Base-by-base conservation (phyloP, 2,113 vertebrate genomes). In the Odontesthes bonariensis region DNA sequence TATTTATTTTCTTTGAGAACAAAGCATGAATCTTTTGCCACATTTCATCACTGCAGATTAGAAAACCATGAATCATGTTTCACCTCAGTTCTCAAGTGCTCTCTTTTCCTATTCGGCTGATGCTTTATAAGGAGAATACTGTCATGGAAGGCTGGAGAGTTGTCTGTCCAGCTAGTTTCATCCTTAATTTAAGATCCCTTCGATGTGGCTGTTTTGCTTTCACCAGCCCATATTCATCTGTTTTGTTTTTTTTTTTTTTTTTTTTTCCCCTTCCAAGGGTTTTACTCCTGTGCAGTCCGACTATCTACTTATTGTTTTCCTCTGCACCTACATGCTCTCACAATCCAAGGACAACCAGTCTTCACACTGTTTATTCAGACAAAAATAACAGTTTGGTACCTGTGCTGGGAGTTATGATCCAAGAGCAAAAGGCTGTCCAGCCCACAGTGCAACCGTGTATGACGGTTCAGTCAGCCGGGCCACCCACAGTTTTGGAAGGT, bases 21-120 rank as follows among this genome's bases (percentile, higher is more conserved):
- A 66, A 61, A 49, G 38, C 60, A 75, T 88, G 87, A 84, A 86
- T 89, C 81, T 73, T 73, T 81, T 40, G 10, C 65, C 62, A 13
- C 9, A 51, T 85, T 76, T 82, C 72, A 69, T 82, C 51, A 46
- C 32, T 12, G 72, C 64, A 46, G 64, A 72, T 82, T 71, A 82
- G 84, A 82, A 62, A 46, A 40, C 69, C 33, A 81, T 88, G 73
- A 88, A 83, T 85, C 66, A 76, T 46, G 27, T 32, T 56, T 52
- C 54, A 38, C 44, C 58, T 33, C 64, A 3, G 65, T 19, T 59
- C 22, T n/a, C 6, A 6, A 56, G 3, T 61, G 54, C 77, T 52
- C 40, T 42, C 59, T 9, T 60, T 38, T 42, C n/a, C 61, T 67
- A 20, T 46, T 51, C 56, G 63, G 35, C 32, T 62, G 10, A 16